A percentile compares a stretch with the other conserved stretches of the same genome.
Conservation (phyloP, 2,113 vertebrate genomes). For the Megaptera novaeangliae region DNA sequence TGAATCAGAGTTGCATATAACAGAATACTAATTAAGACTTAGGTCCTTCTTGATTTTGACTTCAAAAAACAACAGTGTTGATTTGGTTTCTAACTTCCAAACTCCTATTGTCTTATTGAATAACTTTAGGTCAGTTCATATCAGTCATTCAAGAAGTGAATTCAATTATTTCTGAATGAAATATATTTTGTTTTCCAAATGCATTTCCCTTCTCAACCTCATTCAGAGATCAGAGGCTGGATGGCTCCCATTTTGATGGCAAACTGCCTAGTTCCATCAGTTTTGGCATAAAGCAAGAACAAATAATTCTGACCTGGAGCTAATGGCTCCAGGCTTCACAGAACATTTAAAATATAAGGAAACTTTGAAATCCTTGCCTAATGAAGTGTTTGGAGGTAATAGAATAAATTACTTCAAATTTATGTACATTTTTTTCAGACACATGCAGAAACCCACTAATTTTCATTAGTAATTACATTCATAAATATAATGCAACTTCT, state of each 20-base stretch:
- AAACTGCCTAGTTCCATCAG: not conserved
- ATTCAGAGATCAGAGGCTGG: constrained; percentile 4
- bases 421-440: not conserved
- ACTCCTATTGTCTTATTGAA: not conserved
- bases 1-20: not conserved
- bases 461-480: not conserved
- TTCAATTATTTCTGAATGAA: constrained; percentile 54
- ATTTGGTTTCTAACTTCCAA: not conserved
- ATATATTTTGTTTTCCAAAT: constrained; percentile 46
- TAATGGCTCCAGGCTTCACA: not conserved
- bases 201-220: constrained; percentile 20
- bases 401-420: not conserved
- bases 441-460: not conserved
- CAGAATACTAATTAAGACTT: not conserved
- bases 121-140: not conserved
- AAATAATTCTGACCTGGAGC: constrained; percentile 16
- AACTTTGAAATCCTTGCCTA: not conserved
- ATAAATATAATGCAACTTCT: not conserved
- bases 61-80: not conserved
- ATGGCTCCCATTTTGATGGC: not conserved
- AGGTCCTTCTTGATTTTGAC: not conserved
- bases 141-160: constrained; percentile 8
- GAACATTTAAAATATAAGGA: not conserved
- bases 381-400: not conserved
- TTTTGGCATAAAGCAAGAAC: constrained; percentile 25